Base-by-base conservation (phyloP, 2,888 invertebrate species). In the Limnephilus lunatus region DNA sequence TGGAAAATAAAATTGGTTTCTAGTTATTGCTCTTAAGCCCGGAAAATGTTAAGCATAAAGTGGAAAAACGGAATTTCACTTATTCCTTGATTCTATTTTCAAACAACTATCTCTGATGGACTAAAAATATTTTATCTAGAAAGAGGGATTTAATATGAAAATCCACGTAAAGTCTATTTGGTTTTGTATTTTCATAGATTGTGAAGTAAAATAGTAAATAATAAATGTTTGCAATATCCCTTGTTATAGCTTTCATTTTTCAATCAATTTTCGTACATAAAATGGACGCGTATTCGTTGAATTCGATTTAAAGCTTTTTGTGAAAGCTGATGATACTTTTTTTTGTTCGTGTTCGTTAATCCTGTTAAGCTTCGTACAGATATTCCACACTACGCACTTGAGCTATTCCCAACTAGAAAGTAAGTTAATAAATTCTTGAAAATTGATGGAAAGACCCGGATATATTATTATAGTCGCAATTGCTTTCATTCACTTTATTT, bases 1-100 rank as follows among this genome's bases (percentile, higher is more conserved):
- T 32, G 82, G 32, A 82, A 82, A 82, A 82, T 82, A 82, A 82
- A 82, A 82, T 82, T 82, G 82, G 82, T 82, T 82, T 31, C 82
- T 19, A 82, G 82, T 31, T 82, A 82, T 82, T 32, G 31, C 82
- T 19, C n/a, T 82, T 32, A 31, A 31, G 82, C 82, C n/a, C 68
- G 68, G 68, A 11, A n/a, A 68, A 68, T 68, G 68, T 68, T 68
- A 25, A 68, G n/a, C 25, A n/a, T 68, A 25, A 68, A 68, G 68
- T 68, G 68, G 68, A 25, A 68, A 39, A 68, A n/a, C 25, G 68
- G 25, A 68, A 68, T 68, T 68, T 7, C n/a, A 68, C 25, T 25
- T 25, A 68, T 68, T 68, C 68, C 2, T n/a, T 68, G 25, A 68
- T 25, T 68, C 25, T 25, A 68, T n/a, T 68, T n/a, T 68, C 25